Base-by-base conservation (phyloP, 2,113 vertebrate species). In the Vimba vimba region DNA sequence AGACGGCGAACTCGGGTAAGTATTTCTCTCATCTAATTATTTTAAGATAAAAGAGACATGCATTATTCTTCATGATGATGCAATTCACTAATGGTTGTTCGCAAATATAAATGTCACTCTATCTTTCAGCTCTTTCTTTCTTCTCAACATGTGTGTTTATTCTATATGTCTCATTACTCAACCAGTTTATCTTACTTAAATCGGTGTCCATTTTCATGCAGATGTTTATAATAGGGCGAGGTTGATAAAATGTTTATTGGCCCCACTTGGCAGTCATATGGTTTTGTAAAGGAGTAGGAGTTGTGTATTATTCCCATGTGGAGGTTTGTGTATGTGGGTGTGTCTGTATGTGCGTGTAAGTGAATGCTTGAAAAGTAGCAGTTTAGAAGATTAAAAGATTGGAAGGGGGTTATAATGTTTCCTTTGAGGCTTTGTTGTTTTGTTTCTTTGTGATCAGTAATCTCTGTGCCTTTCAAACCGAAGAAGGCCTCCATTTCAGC, bases 201-300 rank as follows among this genome's bases (percentile, higher is more conserved):
- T 66, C 79, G 39, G 15, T 83, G 62, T 55, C 74, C 69, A 3
- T 33, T 33, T 4, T 78, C n/a, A 73, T n/a, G 82, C 57, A 79
- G 79, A 83, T 83, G 60, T 82, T 66, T 87, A 21, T 82, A 87
- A 85, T 85, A 27, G 60, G 25, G 25, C 27, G 39, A 30, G 66
- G 25, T 17, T 76, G 73, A 85, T 59, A 21, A 85, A 23, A 68
- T 57, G 30, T 13, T 82, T 10, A 36, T 43, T n/a, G 52, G 27
- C 5, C 19, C 36, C 47, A 47, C 36, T 59, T 78, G 66, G 43
- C 45, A 69, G 33, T 78, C 10, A 47, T 5, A 62, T 27, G 39
- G 13, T 86, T 76, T 64, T 66, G 13, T 81, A 15, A 86, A 68
- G 39, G 13, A 62, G 43, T 55, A 62, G 68, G 13, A 64, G 50